phyloP scores from a whole-genome alignment of 2,797 vertebrate genomes.

The Syngnathus rostellatus region DNA sequence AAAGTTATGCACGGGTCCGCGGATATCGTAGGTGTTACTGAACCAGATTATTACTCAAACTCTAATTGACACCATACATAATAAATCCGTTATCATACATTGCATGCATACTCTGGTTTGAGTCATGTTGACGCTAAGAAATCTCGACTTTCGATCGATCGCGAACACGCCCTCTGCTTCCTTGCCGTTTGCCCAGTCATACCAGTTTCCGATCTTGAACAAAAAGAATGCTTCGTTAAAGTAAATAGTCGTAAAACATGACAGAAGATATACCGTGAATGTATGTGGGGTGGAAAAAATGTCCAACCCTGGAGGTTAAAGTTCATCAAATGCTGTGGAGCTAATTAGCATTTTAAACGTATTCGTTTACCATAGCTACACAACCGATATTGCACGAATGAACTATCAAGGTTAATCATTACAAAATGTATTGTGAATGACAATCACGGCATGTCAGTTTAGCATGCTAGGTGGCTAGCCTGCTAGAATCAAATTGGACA shows the following conservation, averaged over 20 bases:
- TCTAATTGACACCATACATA: neutral
- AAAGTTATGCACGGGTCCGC: neutral
- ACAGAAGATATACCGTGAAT: too few relatives aligned
- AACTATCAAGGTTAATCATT: too few relatives aligned
- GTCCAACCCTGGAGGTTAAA: neutral
- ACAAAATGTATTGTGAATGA: neutral
- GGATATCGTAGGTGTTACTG: neutral
- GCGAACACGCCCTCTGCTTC: neutral
- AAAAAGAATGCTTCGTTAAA: neutral
- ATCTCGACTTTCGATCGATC: neutral
- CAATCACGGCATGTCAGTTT: conserved; percentile 4
- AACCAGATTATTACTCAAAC: neutral
- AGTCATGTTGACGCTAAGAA: neutral
- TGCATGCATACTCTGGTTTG: neutral
- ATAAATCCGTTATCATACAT: neutral
- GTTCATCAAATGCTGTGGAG: neutral
- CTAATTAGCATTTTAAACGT: conserved; percentile 1
- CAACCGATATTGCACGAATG: conserved; percentile 5
- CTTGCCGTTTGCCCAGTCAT: neutral
- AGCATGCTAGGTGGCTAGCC: conserved; percentile 39
- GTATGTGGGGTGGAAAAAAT: neutral
- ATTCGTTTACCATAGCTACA: neutral
- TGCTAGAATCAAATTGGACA: conserved; percentile 12
- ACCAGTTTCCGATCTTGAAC: neutral
- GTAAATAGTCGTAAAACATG: too few relatives aligned